Percentiles rank a stretch among this genome's conserved stretches.
phyloP scores from a whole-genome alignment of 2,797 vertebrate species.

The Parambassis ranga region DNA sequence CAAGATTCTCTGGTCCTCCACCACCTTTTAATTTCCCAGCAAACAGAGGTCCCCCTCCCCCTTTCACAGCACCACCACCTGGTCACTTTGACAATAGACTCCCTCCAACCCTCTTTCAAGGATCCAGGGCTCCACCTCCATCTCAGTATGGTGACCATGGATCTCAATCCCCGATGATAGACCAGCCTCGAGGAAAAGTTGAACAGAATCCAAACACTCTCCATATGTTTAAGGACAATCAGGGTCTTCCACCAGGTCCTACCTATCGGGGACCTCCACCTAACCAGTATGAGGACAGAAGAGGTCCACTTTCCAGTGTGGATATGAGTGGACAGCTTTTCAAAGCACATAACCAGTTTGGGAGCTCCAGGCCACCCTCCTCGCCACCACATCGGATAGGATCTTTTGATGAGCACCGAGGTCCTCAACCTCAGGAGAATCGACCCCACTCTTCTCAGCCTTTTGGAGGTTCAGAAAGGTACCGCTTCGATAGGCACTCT shows the following conservation, averaged over 20 bases:
- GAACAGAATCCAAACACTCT: conserved; percentile 68
- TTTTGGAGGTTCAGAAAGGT: conserved; percentile 82
- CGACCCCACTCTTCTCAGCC: conserved; percentile 66
- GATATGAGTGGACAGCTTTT: conserved; percentile 82
- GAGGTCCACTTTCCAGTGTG: conserved; percentile 67
- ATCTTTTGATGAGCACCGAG: conserved; percentile 84
- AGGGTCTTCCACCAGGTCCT: conserved; percentile 57
- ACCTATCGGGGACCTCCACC: conserved; percentile 74
- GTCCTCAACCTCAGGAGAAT: conserved; percentile 66
- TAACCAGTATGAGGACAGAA: conserved; percentile 88
- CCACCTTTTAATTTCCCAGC: conserved; percentile 87
- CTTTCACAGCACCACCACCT: conserved; percentile 76
- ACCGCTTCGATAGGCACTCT: conserved; percentile 83
- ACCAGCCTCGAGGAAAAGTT: conserved; percentile 79
- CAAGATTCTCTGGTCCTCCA: conserved; percentile 84
- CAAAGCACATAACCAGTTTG: conserved; percentile 74
- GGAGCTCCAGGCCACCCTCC: conserved; percentile 62
- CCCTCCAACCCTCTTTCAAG: conserved; percentile 83
- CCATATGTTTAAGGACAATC: conserved; percentile 73
- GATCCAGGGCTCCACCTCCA: conserved; percentile 82
- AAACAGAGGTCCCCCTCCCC: conserved; percentile 84
- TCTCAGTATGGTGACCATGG: conserved; percentile 84
- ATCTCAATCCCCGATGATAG: conserved; percentile 60
- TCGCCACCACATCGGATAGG: conserved; percentile 80
- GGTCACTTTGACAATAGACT: conserved; percentile 84